Evolutionary conservation across 2,888 invertebrate genomes (phyloP), one percentile per base, ranked within the genome.

Genomic region (Hecatera dysodea): DNA sequence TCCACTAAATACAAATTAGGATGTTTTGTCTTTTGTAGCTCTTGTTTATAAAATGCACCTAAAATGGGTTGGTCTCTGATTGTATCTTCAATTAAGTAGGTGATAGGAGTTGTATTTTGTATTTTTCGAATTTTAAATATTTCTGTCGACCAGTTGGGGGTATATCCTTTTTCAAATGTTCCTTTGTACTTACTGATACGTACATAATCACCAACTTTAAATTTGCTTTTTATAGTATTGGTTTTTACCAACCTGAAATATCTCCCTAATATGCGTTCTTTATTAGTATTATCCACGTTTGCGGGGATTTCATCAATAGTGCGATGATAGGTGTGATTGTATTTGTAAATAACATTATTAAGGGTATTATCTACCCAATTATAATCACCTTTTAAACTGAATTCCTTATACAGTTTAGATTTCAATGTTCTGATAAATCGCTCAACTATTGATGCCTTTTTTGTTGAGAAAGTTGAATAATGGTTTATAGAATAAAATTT

Each of bases 81-180:
- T 8, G 42, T 8, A 44, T 44, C 59, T 27, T 42, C 59, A n/a
- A 59, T 59, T 42, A 59, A 44, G 27, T 42, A 27, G 8, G 59
- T 59, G 0, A 59, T 29, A 29, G 46, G 29, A 46, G 29, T 22
- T 46, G 60, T 61, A 46, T 44, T 29, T 29, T 60, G 44, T 44
- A 60, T 46, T 33, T 46, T 33, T 9, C 29, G 8, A 60, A 60
- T 60, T 60, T 60, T 60, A 60, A 60, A 60, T 61, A 61, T 61
- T 33, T 61, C 46, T 2, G 46, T 22, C 1, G 60, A 61, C 60
- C 60, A 46, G 46, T 60, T 60, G 27, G 60, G 60, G 3, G 44
- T 60, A 9, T 60, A 59, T 1, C 59, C 59, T 27, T 59, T 59
- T 59, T 44, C 59, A 60, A 59, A 59, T 44, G 44, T 60, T 46